Evolutionary conservation across 2,888 invertebrate genomes (phyloP).

Genomic region (Troides aeacus): DNA sequence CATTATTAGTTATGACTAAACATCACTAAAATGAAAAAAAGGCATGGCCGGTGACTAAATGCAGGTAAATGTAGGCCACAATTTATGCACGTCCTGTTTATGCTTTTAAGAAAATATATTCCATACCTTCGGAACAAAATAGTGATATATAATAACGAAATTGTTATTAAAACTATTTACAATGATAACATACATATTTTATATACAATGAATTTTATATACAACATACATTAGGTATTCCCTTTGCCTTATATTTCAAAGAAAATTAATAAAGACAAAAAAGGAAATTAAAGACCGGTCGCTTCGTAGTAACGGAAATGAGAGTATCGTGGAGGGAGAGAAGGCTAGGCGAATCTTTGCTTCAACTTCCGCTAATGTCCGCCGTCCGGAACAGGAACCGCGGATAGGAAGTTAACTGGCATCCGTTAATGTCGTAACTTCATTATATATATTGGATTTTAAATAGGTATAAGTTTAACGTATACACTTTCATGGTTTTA

Average conservation of each 20-base stretch:
- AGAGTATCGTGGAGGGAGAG: constrained; percentile 47
- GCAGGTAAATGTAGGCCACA: too few relatives aligned
- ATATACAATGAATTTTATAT: too few relatives aligned
- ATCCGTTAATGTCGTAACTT: constrained; percentile 24
- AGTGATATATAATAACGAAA: too few relatives aligned
- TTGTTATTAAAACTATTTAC: too few relatives aligned
- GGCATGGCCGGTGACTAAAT: too few relatives aligned
- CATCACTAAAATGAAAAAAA: too few relatives aligned
- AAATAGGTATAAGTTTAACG: not conserved
- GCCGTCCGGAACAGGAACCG: constrained; percentile 56
- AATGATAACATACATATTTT: too few relatives aligned
- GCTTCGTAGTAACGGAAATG: constrained; percentile 64
- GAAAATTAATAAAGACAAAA: constrained; percentile 38
- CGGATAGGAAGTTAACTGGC: constrained; percentile 26
- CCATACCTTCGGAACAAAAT: too few relatives aligned
- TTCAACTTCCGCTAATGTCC: constrained; percentile 61
- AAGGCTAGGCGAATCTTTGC: constrained; percentile 57
- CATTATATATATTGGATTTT: constrained; percentile 12
- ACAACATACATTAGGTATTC: not conserved
- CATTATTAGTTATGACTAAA: too few relatives aligned
- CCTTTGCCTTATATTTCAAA: not conserved
- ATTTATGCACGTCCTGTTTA: too few relatives aligned
- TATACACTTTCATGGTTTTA: not conserved
- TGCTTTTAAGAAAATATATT: too few relatives aligned
- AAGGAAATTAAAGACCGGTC: constrained; percentile 75